Percentiles rank a stretch among this genome's conserved stretches.
Evolutionary conservation across 2,888 invertebrate genomes (phyloP).

Genomic region (Cryptophagus acutangulus): DNA sequence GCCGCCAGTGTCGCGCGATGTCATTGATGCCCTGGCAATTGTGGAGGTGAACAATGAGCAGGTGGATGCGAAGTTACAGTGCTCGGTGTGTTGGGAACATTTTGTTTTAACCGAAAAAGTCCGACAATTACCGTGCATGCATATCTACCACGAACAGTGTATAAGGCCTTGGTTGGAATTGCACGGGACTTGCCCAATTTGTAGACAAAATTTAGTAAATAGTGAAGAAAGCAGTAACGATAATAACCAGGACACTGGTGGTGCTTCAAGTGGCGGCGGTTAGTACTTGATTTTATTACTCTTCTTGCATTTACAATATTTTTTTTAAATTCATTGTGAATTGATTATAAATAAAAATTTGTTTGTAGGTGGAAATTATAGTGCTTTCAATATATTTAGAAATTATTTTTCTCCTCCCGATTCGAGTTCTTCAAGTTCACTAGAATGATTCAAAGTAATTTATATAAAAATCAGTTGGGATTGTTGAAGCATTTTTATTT

Average conservation of each 20-base stretch:
- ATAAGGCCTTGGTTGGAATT: conserved; percentile 94
- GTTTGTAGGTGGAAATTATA: conserved; percentile 7
- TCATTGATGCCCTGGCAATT: conserved; percentile 78
- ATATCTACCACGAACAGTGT: conserved; percentile 88
- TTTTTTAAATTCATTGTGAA: not conserved
- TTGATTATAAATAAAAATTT: conserved; percentile 3
- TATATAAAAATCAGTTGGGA: too few species aligned
- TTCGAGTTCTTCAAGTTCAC: conserved; percentile 7
- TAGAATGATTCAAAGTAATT: conserved; percentile 3
- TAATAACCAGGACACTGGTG: conserved; percentile 25
- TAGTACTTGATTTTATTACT: not conserved
- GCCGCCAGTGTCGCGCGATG: conserved; percentile 82
- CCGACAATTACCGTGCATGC: conserved; percentile 76
- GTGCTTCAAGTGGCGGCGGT: conserved; percentile 19
- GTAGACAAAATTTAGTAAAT: conserved; percentile 66
- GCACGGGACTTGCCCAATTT: conserved; percentile 95
- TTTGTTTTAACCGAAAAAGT: conserved; percentile 70
- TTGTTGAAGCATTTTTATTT: too few species aligned
- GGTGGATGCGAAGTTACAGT: conserved; percentile 76
- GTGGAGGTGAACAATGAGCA: conserved; percentile 72
- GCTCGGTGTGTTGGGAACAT: conserved; percentile 96
- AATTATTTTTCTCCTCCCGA: conserved; percentile 5
- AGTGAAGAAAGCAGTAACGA: conserved; percentile 31
- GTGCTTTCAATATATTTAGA: conserved; percentile 3
- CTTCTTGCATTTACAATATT: conserved; percentile 3